Base-by-base conservation (phyloP, 2,888 invertebrate species). In the Amiota minor region DNA sequence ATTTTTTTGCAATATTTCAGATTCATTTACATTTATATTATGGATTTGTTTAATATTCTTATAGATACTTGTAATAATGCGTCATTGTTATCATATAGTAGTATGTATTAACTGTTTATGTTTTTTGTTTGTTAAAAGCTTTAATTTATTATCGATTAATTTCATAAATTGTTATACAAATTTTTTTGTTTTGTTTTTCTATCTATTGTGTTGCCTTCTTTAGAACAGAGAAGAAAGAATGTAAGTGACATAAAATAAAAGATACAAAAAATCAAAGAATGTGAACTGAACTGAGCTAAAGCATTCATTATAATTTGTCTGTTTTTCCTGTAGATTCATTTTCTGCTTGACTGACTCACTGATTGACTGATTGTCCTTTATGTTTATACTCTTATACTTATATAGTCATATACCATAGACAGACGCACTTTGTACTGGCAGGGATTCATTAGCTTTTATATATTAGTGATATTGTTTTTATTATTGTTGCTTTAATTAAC, bases 1-100 rank as follows among this genome's bases (percentile, higher is more conserved):
- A 20, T 20, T 14, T 56, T 56, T 56, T 56, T 56, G 18, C 18
- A 55, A 10, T 55, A 1, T n/a, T 55, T 3, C 3, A 35, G 12
- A 53, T 53, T 9, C 53, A 53, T n/a, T 61, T 23, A 61, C 61
- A 1, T 23, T 10, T 61, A 18, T 16, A 55, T 18, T 16, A 61
- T 23, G 11, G 23, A 61, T 61, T 20, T 61, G 18, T 45, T 2
- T 23, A 10, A 12, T 1, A 18, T 62, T 12, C 35, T 8, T 62
- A 62, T 12, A 62, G 9, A 50, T 14, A 46, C 49, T 46, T 65
- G 53, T 65, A 49, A 46, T 18, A 49, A 62, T 65, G 49, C 65
- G 65, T 65, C 65, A 65, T 65, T 65, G 65, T 35, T 45, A 65
- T 18, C 20, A 35, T n/a, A n/a, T n/a, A n/a, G n/a, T n/a, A n/a